Evolutionary conservation across 2,113 vertebrate genomes (phyloP).

Genomic region (Deroptyus accipitrinus): DNA sequence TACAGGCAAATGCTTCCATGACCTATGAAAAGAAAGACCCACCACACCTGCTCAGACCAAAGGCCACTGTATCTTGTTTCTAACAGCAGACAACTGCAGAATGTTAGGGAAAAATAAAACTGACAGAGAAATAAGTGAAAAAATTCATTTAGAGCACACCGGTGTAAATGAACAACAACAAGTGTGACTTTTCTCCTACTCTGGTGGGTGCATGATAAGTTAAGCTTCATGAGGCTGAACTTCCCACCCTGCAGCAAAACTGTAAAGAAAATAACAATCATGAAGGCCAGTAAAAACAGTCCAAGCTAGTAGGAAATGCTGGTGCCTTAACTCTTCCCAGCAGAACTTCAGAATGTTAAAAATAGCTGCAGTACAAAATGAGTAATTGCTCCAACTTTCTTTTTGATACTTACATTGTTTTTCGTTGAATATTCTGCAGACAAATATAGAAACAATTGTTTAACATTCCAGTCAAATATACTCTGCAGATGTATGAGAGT

Average conservation of each 20-base stretch:
- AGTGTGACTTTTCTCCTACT: neutral
- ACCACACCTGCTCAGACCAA: neutral
- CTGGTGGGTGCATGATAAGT: neutral
- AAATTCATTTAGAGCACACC: neutral
- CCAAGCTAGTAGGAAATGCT: neutral
- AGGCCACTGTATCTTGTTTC: neutral
- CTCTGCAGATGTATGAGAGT: slow-evolving; percentile 88
- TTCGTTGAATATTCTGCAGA: slow-evolving; percentile 95
- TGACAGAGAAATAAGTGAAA: neutral
- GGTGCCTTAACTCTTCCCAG: neutral
- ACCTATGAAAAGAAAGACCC: neutral
- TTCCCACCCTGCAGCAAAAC: neutral
- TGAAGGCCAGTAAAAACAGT: neutral
- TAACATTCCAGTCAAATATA: slow-evolving; percentile 99
- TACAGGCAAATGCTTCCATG: neutral
- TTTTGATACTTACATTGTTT: slow-evolving; percentile 89
- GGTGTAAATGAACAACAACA: neutral
- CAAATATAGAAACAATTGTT: slow-evolving; percentile 95
- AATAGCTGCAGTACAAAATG: neutral
- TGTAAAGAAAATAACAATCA: neutral
- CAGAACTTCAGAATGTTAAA: neutral
- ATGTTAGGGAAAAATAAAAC: neutral
- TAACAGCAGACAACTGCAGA: neutral
- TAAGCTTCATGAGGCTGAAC: neutral
- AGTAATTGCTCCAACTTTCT: neutral